Conservation (phyloP, 2,797 vertebrate species). For the Rhinogobio ventralis region DNA sequence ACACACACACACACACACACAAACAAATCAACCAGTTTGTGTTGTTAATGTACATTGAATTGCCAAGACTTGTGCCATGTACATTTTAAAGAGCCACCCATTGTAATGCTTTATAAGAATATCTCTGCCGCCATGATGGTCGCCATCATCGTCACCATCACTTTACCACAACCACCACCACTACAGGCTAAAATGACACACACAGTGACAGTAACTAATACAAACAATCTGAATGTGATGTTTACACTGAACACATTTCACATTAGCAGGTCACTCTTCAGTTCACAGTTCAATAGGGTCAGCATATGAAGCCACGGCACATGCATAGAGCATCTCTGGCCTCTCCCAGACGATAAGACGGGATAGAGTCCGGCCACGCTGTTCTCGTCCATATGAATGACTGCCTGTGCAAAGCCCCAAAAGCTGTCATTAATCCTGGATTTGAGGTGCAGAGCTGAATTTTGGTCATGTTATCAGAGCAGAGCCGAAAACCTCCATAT, state of each 20-base stretch:
- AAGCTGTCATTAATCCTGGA: slow-evolving; percentile 81
- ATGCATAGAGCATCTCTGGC: slow-evolving; percentile 39
- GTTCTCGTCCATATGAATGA: slow-evolving; percentile 75
- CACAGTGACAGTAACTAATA: neutral
- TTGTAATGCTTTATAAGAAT: neutral
- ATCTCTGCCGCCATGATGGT: neutral
- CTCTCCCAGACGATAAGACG: slow-evolving; percentile 71
- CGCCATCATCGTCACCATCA: neutral
- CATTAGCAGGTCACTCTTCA: neutral
- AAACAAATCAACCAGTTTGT: neutral
- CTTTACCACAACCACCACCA: neutral
- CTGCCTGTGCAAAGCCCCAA: slow-evolving; percentile 77
- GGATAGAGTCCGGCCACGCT: slow-evolving; percentile 68
- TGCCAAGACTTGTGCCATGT: neutral
- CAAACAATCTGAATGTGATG: neutral
- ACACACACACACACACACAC: neutral
- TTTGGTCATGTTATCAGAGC: slow-evolving; percentile 73
- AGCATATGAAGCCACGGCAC: slow-evolving; percentile 7
- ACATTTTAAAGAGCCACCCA: neutral
- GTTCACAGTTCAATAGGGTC: neutral
- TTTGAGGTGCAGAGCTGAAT: slow-evolving; percentile 74
- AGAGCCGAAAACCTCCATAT: slow-evolving; percentile 52
- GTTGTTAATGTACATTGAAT: neutral
- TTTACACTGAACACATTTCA: slow-evolving; percentile 3
- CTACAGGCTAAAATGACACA: neutral